These are phyloP conservation scores for Daboia siamensis DNA, from an alignment of 2,113 vertebrate genomes.

Conservation along the genomic window DNA sequence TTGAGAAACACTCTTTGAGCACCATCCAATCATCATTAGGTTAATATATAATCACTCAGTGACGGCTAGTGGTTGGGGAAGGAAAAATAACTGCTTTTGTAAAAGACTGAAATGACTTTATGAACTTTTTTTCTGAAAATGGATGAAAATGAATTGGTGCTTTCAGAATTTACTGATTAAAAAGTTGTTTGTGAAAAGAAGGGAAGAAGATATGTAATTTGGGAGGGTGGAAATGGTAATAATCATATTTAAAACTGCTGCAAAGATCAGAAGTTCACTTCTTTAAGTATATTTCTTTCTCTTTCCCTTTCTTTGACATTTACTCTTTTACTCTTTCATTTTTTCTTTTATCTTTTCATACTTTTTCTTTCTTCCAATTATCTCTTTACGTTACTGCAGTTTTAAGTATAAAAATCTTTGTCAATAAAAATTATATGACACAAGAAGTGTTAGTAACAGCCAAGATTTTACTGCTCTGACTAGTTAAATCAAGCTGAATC, in stretches of 20 bases:
- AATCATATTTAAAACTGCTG: not conserved
- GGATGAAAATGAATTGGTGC: not conserved
- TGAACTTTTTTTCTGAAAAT: not conserved
- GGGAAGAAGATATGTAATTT: not conserved
- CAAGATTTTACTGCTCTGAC: not conserved
- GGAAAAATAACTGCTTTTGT: not conserved
- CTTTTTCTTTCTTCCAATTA: not conserved
- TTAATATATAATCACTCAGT: not conserved
- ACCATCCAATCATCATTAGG: not conserved
- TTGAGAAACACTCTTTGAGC: not conserved
- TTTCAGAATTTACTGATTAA: not conserved
- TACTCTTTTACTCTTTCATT: not conserved
- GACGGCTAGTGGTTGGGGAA: not conserved
- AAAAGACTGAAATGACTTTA: not conserved
- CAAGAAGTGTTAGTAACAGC: not conserved
- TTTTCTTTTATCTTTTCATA: not conserved
- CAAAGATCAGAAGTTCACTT: not conserved
- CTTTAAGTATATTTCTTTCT: not conserved
- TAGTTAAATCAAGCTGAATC: not conserved
- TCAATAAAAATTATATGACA: not conserved
- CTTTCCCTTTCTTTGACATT: not conserved
- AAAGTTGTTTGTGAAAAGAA: not conserved
- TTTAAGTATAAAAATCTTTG: not conserved
- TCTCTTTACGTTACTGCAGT: not conserved
- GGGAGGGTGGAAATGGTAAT: not conserved